phyloP scores from a whole-genome alignment of 2,113 vertebrate species.

The Corythaeola cristata region DNA sequence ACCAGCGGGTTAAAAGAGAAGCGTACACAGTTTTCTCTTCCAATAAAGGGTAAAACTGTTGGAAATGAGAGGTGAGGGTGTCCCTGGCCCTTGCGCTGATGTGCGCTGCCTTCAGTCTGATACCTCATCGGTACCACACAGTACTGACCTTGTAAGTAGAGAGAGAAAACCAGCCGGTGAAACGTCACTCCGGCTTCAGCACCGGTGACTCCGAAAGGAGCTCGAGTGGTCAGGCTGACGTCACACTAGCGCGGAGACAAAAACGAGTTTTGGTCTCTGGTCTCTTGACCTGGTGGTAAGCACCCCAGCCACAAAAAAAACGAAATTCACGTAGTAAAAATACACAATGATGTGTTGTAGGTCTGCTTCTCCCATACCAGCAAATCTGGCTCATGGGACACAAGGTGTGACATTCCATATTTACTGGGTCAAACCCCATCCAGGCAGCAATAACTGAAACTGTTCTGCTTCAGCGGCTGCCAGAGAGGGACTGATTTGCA shows the following conservation, averaged over 20 bases:
- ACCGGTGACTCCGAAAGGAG: fast-evolving
- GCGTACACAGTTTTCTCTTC: fast-evolving
- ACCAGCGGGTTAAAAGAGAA: neutral
- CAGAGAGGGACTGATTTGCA: neutral
- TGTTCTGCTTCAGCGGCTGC: neutral
- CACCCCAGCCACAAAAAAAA: neutral
- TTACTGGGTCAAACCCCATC: neutral
- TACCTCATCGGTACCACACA: fast-evolving
- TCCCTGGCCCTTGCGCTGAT: fast-evolving
- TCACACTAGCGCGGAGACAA: fast-evolving
- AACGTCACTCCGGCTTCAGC: fast-evolving
- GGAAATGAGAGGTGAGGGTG: neutral
- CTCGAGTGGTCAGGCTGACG: fast-evolving
- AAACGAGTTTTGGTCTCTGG: too few relatives aligned
- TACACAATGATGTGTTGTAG: too few relatives aligned
- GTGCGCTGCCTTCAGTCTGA: fast-evolving
- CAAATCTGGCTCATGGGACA: too few relatives aligned
- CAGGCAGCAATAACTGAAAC: neutral
- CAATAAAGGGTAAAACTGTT: too few relatives aligned
- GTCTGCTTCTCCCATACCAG: neutral
- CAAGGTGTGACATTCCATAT: fast-evolving
- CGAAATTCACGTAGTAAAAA: neutral
- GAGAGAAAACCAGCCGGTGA: fast-evolving
- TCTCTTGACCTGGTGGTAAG: neutral
- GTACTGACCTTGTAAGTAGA: fast-evolving